phyloP scores from a whole-genome alignment of 2,113 vertebrate genomes.

The Osmerus eperlanus region DNA sequence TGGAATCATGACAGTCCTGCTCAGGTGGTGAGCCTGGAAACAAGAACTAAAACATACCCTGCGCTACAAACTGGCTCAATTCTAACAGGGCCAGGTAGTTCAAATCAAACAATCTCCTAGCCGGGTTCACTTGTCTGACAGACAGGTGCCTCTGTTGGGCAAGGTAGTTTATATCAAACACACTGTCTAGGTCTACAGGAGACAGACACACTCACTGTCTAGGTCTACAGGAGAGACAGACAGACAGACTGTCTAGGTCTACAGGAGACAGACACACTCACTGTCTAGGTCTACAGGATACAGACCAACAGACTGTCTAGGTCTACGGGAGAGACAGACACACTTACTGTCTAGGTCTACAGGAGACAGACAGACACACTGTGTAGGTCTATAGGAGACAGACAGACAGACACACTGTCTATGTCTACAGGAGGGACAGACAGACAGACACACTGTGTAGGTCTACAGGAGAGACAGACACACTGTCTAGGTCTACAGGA shows the following conservation, averaged over 20 bases:
- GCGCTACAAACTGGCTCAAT: too few species aligned
- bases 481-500: background rate
- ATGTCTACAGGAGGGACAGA: background rate
- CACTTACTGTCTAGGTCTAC: background rate
- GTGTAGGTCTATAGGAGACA: background rate
- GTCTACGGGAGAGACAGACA: background rate
- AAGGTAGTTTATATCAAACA: background rate
- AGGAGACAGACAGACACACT: slow-evolving; percentile 7
- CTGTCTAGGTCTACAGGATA: background rate
- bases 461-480: background rate
- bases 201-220: background rate
- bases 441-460: background rate
- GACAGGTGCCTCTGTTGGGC: too few species aligned
- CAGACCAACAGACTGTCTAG: background rate
- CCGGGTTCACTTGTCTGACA: too few species aligned
- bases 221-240: background rate
- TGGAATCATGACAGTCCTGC: too few species aligned
- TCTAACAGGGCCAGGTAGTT: too few species aligned
- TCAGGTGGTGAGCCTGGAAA: too few species aligned
- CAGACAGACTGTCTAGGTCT: background rate
- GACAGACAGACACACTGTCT: background rate
- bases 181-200: background rate
- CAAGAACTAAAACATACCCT: too few species aligned
- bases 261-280: background rate
- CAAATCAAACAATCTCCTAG: too few species aligned